phyloP scores from a whole-genome alignment of 2,113 vertebrate genomes.

The Oreochromis aureus region DNA sequence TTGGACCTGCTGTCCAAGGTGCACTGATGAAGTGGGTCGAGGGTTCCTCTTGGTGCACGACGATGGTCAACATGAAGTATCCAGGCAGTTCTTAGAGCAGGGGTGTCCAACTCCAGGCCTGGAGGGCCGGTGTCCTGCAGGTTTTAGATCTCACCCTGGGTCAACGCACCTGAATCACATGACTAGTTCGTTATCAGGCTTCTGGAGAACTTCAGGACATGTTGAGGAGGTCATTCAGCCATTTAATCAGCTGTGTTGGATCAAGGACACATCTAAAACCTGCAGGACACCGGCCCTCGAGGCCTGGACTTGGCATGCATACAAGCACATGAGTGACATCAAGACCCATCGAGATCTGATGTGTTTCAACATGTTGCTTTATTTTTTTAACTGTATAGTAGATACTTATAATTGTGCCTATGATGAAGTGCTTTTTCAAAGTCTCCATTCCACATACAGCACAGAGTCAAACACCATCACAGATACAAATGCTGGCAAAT shows the following conservation, averaged over 20 bases:
- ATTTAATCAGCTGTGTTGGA: background rate
- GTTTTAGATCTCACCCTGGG: background rate
- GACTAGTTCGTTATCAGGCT: rapidly evolving
- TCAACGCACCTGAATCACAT: background rate
- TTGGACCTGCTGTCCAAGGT: background rate
- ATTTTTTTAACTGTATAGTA: background rate
- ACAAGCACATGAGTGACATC: background rate
- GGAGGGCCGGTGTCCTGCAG: background rate
- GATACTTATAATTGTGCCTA: rapidly evolving
- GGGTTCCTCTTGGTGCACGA: background rate
- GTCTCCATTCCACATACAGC: background rate
- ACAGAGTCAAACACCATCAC: background rate
- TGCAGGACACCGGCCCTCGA: background rate
- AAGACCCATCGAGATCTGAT: background rate
- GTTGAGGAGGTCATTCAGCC: rapidly evolving
- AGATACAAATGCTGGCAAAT: background rate
- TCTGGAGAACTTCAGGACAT: background rate
- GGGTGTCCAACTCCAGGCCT: background rate
- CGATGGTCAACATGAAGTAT: background rate
- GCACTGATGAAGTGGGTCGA: background rate
- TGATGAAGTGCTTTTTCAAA: background rate
- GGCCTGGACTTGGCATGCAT: background rate
- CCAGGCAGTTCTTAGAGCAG: background rate
- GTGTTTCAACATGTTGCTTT: background rate
- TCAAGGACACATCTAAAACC: background rate